These are phyloP conservation scores for Lethrus apterus DNA, from an alignment of 1,140 invertebrate species.

Conservation along the genomic window DNA sequence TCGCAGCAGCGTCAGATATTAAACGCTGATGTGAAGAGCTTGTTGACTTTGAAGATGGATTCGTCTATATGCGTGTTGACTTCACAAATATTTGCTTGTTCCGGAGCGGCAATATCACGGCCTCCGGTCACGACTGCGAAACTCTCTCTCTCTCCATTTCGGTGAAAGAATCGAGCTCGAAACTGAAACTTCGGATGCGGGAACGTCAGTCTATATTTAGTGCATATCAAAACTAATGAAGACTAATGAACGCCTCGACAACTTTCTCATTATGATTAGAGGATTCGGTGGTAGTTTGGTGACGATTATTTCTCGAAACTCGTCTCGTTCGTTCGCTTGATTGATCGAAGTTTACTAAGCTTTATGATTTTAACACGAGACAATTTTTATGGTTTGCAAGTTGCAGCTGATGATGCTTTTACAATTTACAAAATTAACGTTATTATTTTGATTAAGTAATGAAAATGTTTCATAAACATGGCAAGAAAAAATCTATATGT, in stretches of 20 bases:
- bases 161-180: no score
- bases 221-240: constrained; percentile 2
- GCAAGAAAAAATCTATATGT: no score
- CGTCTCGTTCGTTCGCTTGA: no score
- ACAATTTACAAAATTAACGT: no score
- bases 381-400: no score
- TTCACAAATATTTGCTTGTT: constrained; percentile 7
- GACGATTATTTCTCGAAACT: no score
- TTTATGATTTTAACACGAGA: no score
- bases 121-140: not conserved
- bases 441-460: no score
- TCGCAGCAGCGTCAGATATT: constrained; percentile 4
- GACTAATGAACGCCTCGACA: constrained; percentile 8
- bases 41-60: constrained; percentile 8
- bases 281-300: no score
- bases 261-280: constrained; percentile 5
- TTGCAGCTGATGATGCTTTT: no score
- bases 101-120: constrained; percentile 4
- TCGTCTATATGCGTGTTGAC: constrained; percentile 7
- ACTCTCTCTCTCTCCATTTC: not conserved
- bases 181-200: not conserved
- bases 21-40: constrained; percentile 7
- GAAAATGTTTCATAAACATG: no score
- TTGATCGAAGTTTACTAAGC: no score
- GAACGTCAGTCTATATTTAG: constrained; percentile 6